A percentile compares a stretch with the other conserved stretches of the same genome.
These are phyloP conservation scores for Menidia menidia DNA, from an alignment of 2,797 vertebrate species.

Conservation along the genomic window DNA sequence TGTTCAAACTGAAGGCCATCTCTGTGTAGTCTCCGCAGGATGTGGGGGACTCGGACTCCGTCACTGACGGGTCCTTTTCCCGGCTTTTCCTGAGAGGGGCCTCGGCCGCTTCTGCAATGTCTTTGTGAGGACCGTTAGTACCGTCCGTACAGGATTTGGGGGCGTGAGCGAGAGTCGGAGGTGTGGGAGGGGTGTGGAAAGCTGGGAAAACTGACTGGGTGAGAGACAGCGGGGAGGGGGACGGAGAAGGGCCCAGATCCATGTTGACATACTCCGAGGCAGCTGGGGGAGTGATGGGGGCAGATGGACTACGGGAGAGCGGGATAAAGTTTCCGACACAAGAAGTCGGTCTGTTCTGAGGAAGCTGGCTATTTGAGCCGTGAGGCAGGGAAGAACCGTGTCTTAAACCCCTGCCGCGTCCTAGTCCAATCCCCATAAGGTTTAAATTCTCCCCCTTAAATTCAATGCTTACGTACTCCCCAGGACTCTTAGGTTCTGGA, in stretches of 20 bases:
- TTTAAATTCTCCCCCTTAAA: conserved; percentile 72
- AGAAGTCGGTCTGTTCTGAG: conserved; percentile 73
- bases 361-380: conserved; percentile 53
- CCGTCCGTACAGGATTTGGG: conserved; percentile 67
- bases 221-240: conserved; percentile 78
- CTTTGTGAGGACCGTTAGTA: conserved; percentile 45
- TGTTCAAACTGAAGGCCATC: conserved; percentile 80
- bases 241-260: conserved; percentile 78
- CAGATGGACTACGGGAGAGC: conserved; percentile 71
- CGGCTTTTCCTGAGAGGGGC: conserved; percentile 58
- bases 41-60: conserved; percentile 69
- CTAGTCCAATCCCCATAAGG: conserved; percentile 36
- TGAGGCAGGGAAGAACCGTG: conserved; percentile 70
- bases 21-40: conserved; percentile 81
- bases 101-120: conserved; percentile 48
- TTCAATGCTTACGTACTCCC: conserved; percentile 86
- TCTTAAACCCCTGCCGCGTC: conserved; percentile 55
- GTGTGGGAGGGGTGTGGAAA: conserved; percentile 78
- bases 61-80: conserved; percentile 58
- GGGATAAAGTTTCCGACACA: conserved; percentile 78
- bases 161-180: conserved; percentile 62
- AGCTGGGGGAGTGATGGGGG: conserved; percentile 65
- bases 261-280: conserved; percentile 81
- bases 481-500: conserved; percentile 83
- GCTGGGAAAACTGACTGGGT: conserved; percentile 77